Conservation (phyloP, 2,797 vertebrate genomes). For the Acipenser transmontanus region DNA sequence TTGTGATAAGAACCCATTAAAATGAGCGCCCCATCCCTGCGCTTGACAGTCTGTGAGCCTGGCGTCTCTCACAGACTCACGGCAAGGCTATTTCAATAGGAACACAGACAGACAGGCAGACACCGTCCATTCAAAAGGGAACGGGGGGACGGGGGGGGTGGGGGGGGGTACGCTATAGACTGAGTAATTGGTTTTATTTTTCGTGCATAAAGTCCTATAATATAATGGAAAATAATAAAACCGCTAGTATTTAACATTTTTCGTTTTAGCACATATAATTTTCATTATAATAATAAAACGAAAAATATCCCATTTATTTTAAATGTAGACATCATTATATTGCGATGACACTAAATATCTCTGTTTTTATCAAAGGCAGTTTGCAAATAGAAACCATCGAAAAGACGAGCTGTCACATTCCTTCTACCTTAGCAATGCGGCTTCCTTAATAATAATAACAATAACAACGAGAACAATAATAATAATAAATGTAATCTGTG, state of each 20-base stretch:
- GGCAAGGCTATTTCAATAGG: neutral
- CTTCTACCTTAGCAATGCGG: too few relatives aligned
- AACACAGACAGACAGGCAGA: neutral
- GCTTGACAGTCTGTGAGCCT: neutral
- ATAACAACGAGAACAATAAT: too few relatives aligned
- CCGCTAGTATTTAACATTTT: neutral
- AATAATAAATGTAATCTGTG: too few relatives aligned
- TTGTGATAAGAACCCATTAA: constrained; percentile 1
- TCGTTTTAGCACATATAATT: neutral
- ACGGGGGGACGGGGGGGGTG: neutral
- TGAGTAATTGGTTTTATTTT: neutral
- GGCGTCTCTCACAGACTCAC: neutral
- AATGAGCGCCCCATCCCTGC: neutral
- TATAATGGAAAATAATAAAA: neutral
- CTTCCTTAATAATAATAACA: too few relatives aligned
- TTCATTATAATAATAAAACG: neutral
- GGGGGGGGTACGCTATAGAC: neutral
- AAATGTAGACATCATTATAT: neutral
- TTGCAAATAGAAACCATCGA: too few relatives aligned
- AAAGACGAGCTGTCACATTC: too few relatives aligned
- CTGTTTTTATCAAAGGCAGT: too few relatives aligned
- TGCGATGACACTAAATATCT: too few relatives aligned
- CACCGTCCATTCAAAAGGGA: neutral
- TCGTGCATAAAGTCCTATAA: neutral
- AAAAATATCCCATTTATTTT: too few relatives aligned